Conservation (phyloP, 2,888 invertebrate species). For the Caradrina clavipalpis region DNA sequence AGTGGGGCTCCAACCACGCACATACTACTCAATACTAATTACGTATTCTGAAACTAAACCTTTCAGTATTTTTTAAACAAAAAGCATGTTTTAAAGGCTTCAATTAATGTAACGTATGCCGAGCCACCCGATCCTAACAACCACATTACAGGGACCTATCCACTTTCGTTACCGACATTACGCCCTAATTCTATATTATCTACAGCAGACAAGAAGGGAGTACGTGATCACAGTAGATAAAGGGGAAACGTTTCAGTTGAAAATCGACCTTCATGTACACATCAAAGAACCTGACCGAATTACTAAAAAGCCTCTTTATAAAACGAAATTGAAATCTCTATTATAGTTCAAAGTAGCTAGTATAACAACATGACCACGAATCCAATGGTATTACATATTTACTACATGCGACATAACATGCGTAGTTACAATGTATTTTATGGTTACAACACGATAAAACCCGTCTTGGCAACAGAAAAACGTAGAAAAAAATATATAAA, state of each 20-base stretch:
- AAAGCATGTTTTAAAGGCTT: constrained; percentile 49
- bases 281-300: constrained; percentile 47
- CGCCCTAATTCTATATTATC: constrained; percentile 60
- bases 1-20: constrained; percentile 39
- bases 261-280: constrained; percentile 51
- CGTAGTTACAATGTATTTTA: constrained; percentile 71
- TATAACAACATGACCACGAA: constrained; percentile 52
- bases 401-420: constrained; percentile 65
- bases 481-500: constrained; percentile 74
- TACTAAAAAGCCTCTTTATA: constrained; percentile 44
- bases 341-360: constrained; percentile 37
- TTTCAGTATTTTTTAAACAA: constrained; percentile 44
- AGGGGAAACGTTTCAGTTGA: constrained; percentile 47
- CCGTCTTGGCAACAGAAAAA: constrained; percentile 70
- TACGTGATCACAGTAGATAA: constrained; percentile 51
- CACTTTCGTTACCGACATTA: constrained; percentile 51
- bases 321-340: constrained; percentile 44
- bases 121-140: constrained; percentile 50
- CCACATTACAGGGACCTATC: constrained; percentile 59
- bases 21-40: constrained; percentile 51
- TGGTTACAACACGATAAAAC: constrained; percentile 74
- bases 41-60: constrained; percentile 46
- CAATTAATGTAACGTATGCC: constrained; percentile 56
- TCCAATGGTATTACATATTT: constrained; percentile 58
- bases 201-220: constrained; percentile 47